Evolutionary conservation across 2,888 invertebrate genomes (phyloP), one percentile per base, ranked within the genome.

Genomic region (Ametastegia equiseti): DNA sequence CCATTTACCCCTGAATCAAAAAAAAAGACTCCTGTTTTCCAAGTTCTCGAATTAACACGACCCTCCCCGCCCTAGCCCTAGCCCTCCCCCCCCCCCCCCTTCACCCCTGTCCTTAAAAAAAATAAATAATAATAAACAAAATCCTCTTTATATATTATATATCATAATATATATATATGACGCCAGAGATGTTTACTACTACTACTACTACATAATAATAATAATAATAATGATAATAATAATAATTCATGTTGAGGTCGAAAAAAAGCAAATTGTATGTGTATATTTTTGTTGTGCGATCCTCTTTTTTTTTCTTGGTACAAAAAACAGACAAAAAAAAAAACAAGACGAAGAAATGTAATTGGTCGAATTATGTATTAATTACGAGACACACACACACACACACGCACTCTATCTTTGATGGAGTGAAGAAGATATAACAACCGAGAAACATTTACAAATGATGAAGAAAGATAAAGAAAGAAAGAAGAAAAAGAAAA

Each of bases 221-320:
- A 42, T 42, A 42, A 42, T 6, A 42, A 42, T 42, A 42, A 6
- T 6, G 5, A 42, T 42, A 42, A 42, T 42, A 42, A 30, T 30
- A 86, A 84, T 85, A 83, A 86, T 83, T 86, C 84, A 82, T 86
- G 84, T 86, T 85, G 86, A 83, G 85, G 82, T 85, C 82, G 85
- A 84, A 80, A 78, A 84, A 83, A 83, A 80, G 82, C 50, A 69
- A 81, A 81, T 81, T 80, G 79, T 82, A 83, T 84, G 84, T 86
- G 85, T 86, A 84, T 84, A 84, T 84, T 85, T 84, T 85, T 85
- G 82, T 84, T 84, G 82, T 81, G 77, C 78, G 50, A 71, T 73
- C 42, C 65, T 79, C n/a, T n/a, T n/a, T n/a, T n/a, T n/a, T n/a
- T 79, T 79, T 79, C 65, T 79, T 13, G 60, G 60, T 79, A 60